Base-by-base conservation (phyloP, 2,888 invertebrate genomes). In the Platycnemis pennipes region DNA sequence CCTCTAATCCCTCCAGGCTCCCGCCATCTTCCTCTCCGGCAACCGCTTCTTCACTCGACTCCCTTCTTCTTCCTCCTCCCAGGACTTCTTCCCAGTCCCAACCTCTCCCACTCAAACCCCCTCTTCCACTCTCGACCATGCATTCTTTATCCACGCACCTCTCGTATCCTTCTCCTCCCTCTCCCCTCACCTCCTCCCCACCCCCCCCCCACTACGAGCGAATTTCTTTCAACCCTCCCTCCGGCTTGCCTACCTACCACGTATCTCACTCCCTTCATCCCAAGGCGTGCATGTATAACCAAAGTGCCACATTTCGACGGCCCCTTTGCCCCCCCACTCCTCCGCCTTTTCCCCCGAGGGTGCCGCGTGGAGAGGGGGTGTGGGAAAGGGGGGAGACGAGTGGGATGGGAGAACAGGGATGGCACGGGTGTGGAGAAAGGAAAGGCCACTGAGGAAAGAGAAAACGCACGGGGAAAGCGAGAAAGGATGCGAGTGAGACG, bases 251-350 rank as follows among this genome's bases (percentile, higher is more conserved):
- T 86, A 16, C 19, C 11, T 86, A 5, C 42, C 86, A 4, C 86
- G 31, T n/a, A n/a, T n/a, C n/a, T n/a, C 42, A 22, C 49, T 22
- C 42, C 63, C 63, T 45, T 31, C 44, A 56, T 91, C 91, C 91
- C 91, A 91, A 63, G 91, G 91, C 91, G 91, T 91, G 91, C 91
- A 91, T 91, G 91, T 91, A 91, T 91, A 91, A 91, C 91, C 91
- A 91, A 91, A 91, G 91, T 91, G 91, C 91, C 91, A 91, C 91
- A 91, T 91, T 91, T 91, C 91, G 91, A 63, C 91, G 91, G 44
- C 91, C 91, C 91, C 91, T 91, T 77, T 56, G 42, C 56, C 56
- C 89, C 53, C 46, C 91, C 63, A 49, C 91, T 49, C 63, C 26
- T 13, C 31, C 13, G 26, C 63, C 44, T 26, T 26, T 44, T 56